Evolutionary conservation across 2,888 invertebrate species (phyloP).

Genomic region (Dimorphilus gyrociliatus): DNA sequence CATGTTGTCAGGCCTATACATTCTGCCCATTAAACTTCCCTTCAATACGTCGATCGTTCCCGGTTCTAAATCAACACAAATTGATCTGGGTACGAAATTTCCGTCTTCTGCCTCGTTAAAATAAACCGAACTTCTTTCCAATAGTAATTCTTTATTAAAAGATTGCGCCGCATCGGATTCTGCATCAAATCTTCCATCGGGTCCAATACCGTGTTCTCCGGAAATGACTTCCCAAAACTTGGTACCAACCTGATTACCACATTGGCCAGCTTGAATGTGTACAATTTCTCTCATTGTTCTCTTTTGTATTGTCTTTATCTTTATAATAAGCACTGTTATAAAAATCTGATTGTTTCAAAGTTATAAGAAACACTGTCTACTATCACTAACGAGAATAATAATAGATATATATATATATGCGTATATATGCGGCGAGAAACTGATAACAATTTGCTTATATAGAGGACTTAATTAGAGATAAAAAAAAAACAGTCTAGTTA

Average conservation of each 20-base stretch:
- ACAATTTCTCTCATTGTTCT: constrained; percentile 12
- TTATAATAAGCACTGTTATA: no score
- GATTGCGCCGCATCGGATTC: no score
- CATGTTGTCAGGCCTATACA: constrained; percentile 88
- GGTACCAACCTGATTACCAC: constrained; percentile 13
- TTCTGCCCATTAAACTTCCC: constrained; percentile 74
- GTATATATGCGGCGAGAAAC: no score
- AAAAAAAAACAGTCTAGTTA: no score
- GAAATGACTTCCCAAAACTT: constrained; percentile 24
- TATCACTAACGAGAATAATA: no score
- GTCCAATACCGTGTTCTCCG: constrained; percentile 23
- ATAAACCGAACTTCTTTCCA: constrained; percentile 50
- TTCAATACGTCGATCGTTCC: constrained; percentile 92
- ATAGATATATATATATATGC: no score
- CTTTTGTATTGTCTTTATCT: no score
- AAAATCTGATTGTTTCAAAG: no score
- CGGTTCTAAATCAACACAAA: constrained; percentile 80
- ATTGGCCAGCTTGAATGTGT: constrained; percentile 12
- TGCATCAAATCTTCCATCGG: constrained; percentile 16
- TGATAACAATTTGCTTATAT: no score
- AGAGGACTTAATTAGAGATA: no score
- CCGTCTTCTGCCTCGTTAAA: constrained; percentile 64
- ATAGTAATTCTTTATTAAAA: no score
- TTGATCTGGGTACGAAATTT: constrained; percentile 80
- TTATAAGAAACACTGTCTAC: no score